A percentile compares a stretch with the other conserved stretches of the same genome.
phyloP scores from a whole-genome alignment of 2,797 vertebrate species.

The Periparus ater region DNA sequence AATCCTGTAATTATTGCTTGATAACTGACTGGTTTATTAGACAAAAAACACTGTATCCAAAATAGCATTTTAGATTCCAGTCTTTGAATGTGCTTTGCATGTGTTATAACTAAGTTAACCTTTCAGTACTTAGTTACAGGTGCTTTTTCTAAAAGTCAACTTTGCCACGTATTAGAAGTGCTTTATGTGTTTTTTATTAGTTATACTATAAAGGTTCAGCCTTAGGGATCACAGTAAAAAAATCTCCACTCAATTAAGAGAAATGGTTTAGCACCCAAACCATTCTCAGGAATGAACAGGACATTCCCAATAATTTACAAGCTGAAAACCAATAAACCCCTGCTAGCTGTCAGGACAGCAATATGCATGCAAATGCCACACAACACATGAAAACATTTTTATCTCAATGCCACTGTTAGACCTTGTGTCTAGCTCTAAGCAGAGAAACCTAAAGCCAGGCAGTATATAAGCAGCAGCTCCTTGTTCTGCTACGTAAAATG shows the following conservation, averaged over 20 bases:
- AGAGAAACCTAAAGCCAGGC: not conserved
- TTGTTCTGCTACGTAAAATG: not conserved
- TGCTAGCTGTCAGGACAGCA: not conserved
- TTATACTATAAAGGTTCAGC: not conserved
- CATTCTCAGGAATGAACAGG: not conserved
- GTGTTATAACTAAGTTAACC: not conserved
- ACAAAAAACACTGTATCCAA: not conserved
- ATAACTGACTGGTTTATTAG: not conserved
- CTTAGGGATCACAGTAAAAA: not conserved
- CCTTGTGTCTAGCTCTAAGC: not conserved
- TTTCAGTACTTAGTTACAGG: not conserved
- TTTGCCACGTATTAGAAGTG: not conserved
- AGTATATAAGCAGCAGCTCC: not conserved
- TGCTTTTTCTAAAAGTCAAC: not conserved
- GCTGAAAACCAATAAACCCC: not conserved
- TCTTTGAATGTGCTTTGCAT: not conserved
- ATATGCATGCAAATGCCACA: not conserved
- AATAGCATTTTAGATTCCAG: not conserved
- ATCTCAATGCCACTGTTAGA: not conserved
- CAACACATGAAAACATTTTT: not conserved
- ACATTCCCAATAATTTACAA: not conserved
- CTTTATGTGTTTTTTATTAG: not conserved
- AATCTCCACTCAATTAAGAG: not conserved
- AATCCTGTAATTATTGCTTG: not conserved
- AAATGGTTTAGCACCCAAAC: not conserved